Percentiles rank a stretch among this genome's conserved stretches.
phyloP scores from a whole-genome alignment of 2,888 invertebrate species.

The Coelopa pilipes region DNA sequence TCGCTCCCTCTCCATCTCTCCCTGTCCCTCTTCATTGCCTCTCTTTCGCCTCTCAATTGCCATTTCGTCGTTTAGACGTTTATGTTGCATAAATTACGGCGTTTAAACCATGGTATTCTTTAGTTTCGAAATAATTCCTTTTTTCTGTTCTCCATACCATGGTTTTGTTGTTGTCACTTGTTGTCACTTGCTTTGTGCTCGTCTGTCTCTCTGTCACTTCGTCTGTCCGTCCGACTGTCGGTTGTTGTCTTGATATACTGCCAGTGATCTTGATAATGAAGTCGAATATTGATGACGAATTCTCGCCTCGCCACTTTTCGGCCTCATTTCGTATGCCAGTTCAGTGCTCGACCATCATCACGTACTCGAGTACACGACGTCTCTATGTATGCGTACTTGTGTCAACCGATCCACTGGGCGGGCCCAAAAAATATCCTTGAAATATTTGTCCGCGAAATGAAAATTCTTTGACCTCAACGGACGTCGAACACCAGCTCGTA shows the following conservation, averaged over 20 bases:
- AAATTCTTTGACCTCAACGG: no score
- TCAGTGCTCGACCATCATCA: no score
- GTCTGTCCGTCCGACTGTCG: background rate
- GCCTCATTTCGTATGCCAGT: conserved; percentile 32
- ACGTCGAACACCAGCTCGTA: no score
- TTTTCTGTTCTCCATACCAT: conserved; percentile 1
- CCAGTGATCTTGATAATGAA: conserved; percentile 34
- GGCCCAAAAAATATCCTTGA: background rate
- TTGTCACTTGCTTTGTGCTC: conserved; percentile 42
- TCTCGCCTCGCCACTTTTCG: background rate
- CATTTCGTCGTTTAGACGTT: conserved; percentile 49
- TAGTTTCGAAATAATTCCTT: background rate
- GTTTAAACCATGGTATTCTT: conserved; percentile 40
- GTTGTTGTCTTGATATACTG: conserved; percentile 15
- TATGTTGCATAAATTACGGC: conserved; percentile 60
- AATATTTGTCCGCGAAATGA: background rate
- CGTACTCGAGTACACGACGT: no score
- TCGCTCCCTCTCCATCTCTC: no score
- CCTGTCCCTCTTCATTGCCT: no score
- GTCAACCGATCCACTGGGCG: no score
- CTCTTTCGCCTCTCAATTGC: conserved; percentile 32
- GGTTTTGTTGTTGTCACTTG: no score
- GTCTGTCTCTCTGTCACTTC: background rate
- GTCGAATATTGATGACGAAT: conserved; percentile 32
- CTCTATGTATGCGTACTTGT: no score